Conservation (phyloP, 2,888 invertebrate species). For the Apamea sordens region DNA sequence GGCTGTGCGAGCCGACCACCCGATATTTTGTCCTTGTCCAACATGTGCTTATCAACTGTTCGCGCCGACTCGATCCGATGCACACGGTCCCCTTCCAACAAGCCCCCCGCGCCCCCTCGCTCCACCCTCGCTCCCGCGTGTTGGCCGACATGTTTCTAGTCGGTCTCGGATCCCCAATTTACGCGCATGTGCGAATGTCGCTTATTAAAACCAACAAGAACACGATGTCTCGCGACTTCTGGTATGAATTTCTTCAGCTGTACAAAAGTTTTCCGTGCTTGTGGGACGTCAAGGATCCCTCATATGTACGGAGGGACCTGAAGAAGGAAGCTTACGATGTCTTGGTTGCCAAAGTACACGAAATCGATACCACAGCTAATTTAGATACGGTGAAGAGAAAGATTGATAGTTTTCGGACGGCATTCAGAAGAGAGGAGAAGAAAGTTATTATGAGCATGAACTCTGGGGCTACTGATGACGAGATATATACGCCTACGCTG, state of each 20-base stretch:
- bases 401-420: conserved; percentile 55
- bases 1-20: conserved; percentile 38
- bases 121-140: conserved; percentile 15
- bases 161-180: conserved; percentile 50
- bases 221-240: conserved; percentile 53
- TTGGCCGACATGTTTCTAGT: conserved; percentile 55
- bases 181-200: conserved; percentile 28
- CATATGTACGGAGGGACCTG: conserved; percentile 27
- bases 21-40: conserved; percentile 50
- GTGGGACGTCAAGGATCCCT: conserved; percentile 48
- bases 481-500: conserved; percentile 43
- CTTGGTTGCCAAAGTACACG: conserved; percentile 39
- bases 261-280: conserved; percentile 54
- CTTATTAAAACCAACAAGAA: conserved; percentile 2
- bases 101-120: not conserved
- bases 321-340: conserved; percentile 49
- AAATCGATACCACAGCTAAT: conserved; percentile 45
- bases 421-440: conserved; percentile 53
- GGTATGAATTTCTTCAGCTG: conserved; percentile 53
- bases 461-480: conserved; percentile 40
- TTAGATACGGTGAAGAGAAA: conserved; percentile 41
- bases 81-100: conserved; percentile 30
- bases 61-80: conserved; percentile 35
- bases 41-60: conserved; percentile 8
- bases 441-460: conserved; percentile 49